These are phyloP conservation scores for Drosophila simulans DNA, from an alignment of 1,140 invertebrate genomes.

Conservation along the genomic window DNA sequence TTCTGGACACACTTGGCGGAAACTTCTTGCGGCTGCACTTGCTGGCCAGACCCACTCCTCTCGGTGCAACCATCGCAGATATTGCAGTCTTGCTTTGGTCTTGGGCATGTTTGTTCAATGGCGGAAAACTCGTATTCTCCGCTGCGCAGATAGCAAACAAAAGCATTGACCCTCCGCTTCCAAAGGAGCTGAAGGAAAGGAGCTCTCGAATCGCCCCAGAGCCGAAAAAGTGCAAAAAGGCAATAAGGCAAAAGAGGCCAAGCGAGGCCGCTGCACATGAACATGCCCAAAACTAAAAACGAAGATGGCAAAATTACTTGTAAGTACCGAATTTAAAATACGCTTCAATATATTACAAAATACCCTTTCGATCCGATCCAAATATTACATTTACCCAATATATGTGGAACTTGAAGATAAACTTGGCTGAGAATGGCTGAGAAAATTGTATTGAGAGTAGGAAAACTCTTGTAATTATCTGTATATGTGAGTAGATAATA, in stretches of 20 bases:
- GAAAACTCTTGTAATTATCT: too few relatives aligned
- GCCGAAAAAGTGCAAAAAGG: constrained; percentile 65
- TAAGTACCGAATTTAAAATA: not conserved
- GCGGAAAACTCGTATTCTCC: constrained; percentile 63
- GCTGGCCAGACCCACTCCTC: constrained; percentile 36
- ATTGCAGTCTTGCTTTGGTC: constrained; percentile 35
- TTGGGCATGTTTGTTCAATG: constrained; percentile 60
- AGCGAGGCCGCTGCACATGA: constrained; percentile 51
- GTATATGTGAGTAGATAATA: not conserved
- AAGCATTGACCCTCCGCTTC: constrained; percentile 40
- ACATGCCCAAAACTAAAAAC: constrained; percentile 42
- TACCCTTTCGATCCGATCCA: too few relatives aligned
- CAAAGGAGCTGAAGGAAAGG: constrained; percentile 33
- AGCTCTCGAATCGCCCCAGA: constrained; percentile 53
- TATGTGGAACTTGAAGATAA: too few relatives aligned
- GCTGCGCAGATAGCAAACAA: constrained; percentile 63
- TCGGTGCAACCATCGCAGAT: constrained; percentile 63
- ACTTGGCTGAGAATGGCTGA: too few relatives aligned
- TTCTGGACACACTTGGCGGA: constrained; percentile 52
- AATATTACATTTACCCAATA: too few relatives aligned
- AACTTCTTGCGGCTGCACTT: constrained; percentile 67
- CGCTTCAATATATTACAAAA: not conserved
- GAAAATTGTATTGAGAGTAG: too few relatives aligned
- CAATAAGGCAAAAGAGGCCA: constrained; percentile 64
- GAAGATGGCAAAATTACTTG: constrained; percentile 3